Evolutionary conservation across 2,888 invertebrate species (phyloP).

Genomic region (Acleris cristana): DNA sequence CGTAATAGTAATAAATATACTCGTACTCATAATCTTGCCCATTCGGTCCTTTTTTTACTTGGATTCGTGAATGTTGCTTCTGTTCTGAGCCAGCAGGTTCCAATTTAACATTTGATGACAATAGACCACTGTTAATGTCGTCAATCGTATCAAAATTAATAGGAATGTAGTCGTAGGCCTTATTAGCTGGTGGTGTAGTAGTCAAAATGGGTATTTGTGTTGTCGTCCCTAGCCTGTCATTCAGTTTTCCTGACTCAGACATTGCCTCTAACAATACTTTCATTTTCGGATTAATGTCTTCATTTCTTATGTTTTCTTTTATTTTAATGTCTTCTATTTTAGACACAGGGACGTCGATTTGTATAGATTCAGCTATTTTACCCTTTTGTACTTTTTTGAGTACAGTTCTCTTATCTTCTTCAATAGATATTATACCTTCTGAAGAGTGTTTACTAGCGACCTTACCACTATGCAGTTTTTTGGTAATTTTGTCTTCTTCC

Average conservation of each 20-base stretch:
- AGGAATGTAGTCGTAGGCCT: constrained; percentile 74
- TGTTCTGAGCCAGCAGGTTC: constrained; percentile 87
- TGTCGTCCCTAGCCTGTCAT: constrained; percentile 70
- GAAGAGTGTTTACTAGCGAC: constrained; percentile 58
- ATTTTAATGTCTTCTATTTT: constrained; percentile 79
- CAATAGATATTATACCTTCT: constrained; percentile 77
- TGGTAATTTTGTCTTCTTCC: constrained; percentile 76
- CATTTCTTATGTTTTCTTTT: constrained; percentile 77
- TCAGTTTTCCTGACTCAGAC: constrained; percentile 77
- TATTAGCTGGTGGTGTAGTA: constrained; percentile 71
- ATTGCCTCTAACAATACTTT: constrained; percentile 74
- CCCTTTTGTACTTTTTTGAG: constrained; percentile 69
- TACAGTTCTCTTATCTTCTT: constrained; percentile 72
- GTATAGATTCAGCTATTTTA: constrained; percentile 71
- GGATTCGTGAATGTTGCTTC: constrained; percentile 88
- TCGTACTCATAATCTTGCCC: constrained; percentile 96
- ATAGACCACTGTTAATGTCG: constrained; percentile 74
- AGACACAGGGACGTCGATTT: constrained; percentile 76
- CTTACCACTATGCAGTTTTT: constrained; percentile 69
- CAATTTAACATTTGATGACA: constrained; percentile 80
- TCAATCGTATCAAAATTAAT: constrained; percentile 80
- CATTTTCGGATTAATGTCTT: constrained; percentile 73
- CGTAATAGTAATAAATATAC: constrained; percentile 95
- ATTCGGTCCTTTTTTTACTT: constrained; percentile 94
- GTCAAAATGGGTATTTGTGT: constrained; percentile 84